Percentiles rank a stretch among this genome's conserved stretches.
These are phyloP conservation scores for Parazoanthus darwini DNA, from an alignment of 92 coral and sea anemone genomes.

Conservation along the genomic window DNA sequence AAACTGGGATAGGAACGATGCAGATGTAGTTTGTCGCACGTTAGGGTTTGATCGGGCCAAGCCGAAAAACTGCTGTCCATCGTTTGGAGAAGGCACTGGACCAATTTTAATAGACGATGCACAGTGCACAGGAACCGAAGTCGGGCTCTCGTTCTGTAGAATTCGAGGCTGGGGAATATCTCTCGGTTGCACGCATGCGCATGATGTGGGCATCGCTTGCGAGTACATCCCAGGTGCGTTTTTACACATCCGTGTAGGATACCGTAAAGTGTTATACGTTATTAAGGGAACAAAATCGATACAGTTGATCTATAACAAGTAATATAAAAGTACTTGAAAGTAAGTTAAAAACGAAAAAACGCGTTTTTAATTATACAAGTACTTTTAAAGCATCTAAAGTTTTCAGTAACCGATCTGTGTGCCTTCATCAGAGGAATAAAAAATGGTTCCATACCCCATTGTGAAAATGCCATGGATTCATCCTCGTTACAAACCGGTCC, in stretches of 20 bases:
- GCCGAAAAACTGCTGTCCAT: not conserved
- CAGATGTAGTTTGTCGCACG: slow-evolving; percentile 32
- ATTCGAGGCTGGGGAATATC: slow-evolving; percentile 20
- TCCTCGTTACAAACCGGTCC: no score
- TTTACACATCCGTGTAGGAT: not conserved
- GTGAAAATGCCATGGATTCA: no score
- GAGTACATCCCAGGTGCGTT: slow-evolving; percentile 18
- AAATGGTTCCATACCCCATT: no score
- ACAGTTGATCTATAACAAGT: no score
- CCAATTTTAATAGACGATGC: slow-evolving; percentile 18
- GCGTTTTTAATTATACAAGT: no score
- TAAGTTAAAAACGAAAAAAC: no score
- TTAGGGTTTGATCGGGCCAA: slow-evolving; percentile 26
- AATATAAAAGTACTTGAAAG: no score
- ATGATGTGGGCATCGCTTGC: slow-evolving; percentile 26
- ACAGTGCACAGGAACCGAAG: slow-evolving; percentile 21
- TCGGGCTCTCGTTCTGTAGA: slow-evolving; percentile 27
- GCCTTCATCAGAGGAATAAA: no score
- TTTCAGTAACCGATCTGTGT: no score
- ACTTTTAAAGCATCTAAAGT: no score
- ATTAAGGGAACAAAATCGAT: no score
- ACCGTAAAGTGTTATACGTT: not conserved
- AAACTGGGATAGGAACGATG: slow-evolving; percentile 17
- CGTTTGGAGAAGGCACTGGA: slow-evolving; percentile 26
- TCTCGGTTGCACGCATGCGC: slow-evolving; percentile 21